phyloP scores from a whole-genome alignment of 2,797 vertebrate genomes.

The Hoplostethus atlanticus region DNA sequence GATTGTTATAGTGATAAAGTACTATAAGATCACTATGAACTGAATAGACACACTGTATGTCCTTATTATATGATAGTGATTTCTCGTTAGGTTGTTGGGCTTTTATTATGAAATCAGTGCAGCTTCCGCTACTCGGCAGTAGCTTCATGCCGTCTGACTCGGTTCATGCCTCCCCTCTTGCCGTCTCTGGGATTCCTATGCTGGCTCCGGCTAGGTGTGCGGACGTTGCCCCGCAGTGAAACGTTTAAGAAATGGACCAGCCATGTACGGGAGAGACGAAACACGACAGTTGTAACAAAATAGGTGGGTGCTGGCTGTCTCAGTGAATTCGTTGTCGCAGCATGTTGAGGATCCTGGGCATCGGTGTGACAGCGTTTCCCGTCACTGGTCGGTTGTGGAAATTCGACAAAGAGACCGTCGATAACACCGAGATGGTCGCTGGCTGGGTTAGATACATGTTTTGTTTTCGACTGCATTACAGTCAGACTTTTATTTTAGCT shows the following conservation, averaged over 20 bases:
- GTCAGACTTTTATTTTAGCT: background rate
- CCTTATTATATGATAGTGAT: no score
- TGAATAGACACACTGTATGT: no score
- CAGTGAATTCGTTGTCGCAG: constrained; percentile 41
- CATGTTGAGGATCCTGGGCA: constrained; percentile 17
- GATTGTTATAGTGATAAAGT: no score
- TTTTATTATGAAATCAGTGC: constrained; percentile 60
- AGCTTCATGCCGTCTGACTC: background rate
- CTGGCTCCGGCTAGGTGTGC: constrained; percentile 53
- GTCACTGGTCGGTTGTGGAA: constrained; percentile 7
- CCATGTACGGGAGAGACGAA: constrained; percentile 62
- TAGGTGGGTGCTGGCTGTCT: constrained; percentile 65
- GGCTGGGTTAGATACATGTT: constrained; percentile 2
- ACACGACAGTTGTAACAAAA: constrained; percentile 62
- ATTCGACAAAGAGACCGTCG: constrained; percentile 12
- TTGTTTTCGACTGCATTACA: background rate
- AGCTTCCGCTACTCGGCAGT: constrained; percentile 37
- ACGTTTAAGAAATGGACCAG: constrained; percentile 79
- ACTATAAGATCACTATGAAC: no score
- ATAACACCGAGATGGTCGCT: constrained; percentile 19
- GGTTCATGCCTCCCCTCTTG: background rate
- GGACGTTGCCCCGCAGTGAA: constrained; percentile 17
- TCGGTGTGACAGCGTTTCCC: constrained; percentile 49
- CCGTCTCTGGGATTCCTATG: background rate
- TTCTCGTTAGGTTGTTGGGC: constrained; percentile 6